These are phyloP conservation scores for Paramuricea clavata DNA, from an alignment of 92 coral and sea anemone species.

Conservation along the genomic window DNA sequence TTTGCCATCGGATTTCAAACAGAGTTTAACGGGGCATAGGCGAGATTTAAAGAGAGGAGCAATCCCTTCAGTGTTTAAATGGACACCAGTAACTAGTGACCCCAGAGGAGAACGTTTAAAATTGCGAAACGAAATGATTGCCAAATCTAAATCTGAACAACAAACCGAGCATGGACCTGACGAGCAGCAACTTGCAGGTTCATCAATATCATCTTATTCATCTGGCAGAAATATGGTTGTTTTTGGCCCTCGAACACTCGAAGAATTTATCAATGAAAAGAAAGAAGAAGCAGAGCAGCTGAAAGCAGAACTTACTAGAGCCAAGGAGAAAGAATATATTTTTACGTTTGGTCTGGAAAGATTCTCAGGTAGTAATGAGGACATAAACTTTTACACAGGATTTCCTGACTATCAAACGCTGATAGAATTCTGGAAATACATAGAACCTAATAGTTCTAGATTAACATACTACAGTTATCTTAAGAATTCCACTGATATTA, in stretches of 20 bases:
- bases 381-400: slow-evolving; percentile 75
- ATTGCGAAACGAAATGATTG: slow-evolving; percentile 29
- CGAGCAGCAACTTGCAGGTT: slow-evolving; percentile 34
- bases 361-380: slow-evolving; percentile 64
- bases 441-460: slow-evolving; percentile 53
- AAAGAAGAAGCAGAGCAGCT: slow-evolving; percentile 39
- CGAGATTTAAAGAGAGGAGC: slow-evolving; percentile 59
- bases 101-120: slow-evolving; percentile 62
- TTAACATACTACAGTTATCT: slow-evolving; percentile 63
- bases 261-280: slow-evolving; percentile 54
- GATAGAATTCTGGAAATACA: slow-evolving; percentile 67
- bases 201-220: slow-evolving; percentile 37
- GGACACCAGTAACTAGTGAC: slow-evolving; percentile 20
- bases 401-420: slow-evolving; percentile 70
- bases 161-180: neutral
- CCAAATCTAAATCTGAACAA: slow-evolving; percentile 14
- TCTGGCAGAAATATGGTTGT: slow-evolving; percentile 6
- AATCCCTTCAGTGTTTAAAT: slow-evolving; percentile 66
- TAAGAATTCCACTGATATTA: slow-evolving; percentile 49
- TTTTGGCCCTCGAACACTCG: slow-evolving; percentile 56
- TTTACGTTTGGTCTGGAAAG: slow-evolving; percentile 66
- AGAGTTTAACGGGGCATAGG: slow-evolving; percentile 72
- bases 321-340: slow-evolving; percentile 15
- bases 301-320: slow-evolving; percentile 49
- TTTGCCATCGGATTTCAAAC: slow-evolving; percentile 68